Conservation (phyloP, 30 jellyfish, hydroid and myxozoan genomes). For the Phacellophora camtschatica region DNA sequence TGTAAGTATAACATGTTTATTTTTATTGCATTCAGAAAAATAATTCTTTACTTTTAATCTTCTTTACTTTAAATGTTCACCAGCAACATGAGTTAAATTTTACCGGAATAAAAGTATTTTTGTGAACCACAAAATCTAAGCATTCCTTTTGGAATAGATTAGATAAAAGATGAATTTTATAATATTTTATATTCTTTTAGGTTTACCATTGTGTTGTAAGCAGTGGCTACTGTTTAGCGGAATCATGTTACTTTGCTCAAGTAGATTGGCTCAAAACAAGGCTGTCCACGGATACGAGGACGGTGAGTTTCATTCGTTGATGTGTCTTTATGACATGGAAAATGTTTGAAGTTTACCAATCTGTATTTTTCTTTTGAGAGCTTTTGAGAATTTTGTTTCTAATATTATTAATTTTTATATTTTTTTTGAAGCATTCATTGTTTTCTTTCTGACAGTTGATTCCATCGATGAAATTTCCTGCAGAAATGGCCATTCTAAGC, state of each 20-base stretch:
- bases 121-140: no score
- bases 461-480: constrained; percentile 43
- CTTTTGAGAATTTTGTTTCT: no score
- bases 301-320: neutral
- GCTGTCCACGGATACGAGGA: neutral
- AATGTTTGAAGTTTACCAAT: neutral
- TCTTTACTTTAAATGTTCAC: neutral
- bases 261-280: constrained; percentile 49
- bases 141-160: neutral
- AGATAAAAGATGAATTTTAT: no score
- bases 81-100: neutral
- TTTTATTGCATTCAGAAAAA: neutral
- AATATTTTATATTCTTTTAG: no score
- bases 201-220: constrained; percentile 50
- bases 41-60: neutral
- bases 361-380: no score
- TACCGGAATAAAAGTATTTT: no score
- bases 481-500: constrained; percentile 38
- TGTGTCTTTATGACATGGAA: neutral
- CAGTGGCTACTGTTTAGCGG: constrained; percentile 63
- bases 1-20: neutral
- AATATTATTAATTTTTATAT: no score
- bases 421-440: no score
- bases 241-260: constrained; percentile 50
- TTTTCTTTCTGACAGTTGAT: no score